Percentiles rank a stretch among this genome's conserved stretches.
phyloP scores from a whole-genome alignment of 2,888 invertebrate genomes.

The Carcina quercana region DNA sequence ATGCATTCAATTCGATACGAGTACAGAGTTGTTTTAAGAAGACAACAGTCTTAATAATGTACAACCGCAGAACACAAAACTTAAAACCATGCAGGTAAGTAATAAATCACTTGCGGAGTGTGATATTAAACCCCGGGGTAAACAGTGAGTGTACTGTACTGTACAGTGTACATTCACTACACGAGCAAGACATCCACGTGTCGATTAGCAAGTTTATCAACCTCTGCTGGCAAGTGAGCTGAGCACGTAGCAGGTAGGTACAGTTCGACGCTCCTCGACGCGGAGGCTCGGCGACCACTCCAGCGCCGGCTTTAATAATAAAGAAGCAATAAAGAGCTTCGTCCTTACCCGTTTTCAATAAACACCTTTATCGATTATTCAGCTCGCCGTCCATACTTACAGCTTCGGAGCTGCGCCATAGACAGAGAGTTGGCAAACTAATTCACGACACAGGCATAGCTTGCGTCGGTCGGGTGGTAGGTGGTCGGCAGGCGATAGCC shows the following conservation, averaged over 20 bases:
- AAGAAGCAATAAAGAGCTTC: slow-evolving; percentile 70
- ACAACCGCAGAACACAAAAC: too few relatives aligned
- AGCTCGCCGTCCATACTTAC: slow-evolving; percentile 71
- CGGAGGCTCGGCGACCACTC: slow-evolving; percentile 26
- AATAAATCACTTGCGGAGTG: too few relatives aligned
- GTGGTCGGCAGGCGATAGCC: slow-evolving; percentile 62
- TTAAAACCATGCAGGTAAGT: too few relatives aligned
- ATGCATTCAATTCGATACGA: too few relatives aligned
- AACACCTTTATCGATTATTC: slow-evolving; percentile 75
- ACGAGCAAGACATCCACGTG: too few relatives aligned
- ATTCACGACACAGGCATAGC: slow-evolving; percentile 74
- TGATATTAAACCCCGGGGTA: too few relatives aligned
- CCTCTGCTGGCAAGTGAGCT: neutral
- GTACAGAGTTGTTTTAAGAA: too few relatives aligned
- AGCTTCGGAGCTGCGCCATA: slow-evolving; percentile 68
- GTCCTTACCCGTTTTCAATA: slow-evolving; percentile 73
- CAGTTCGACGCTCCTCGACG: slow-evolving; percentile 4
- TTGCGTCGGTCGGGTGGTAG: slow-evolving; percentile 61
- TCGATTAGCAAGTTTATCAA: slow-evolving; percentile 1
- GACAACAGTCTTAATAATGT: too few relatives aligned
- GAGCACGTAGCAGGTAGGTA: neutral
- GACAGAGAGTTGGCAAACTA: slow-evolving; percentile 74
- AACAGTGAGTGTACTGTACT: too few relatives aligned
- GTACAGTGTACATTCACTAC: too few relatives aligned
- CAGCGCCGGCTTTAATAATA: slow-evolving; percentile 55